Percentiles rank a stretch among this genome's conserved stretches.
phyloP scores from a whole-genome alignment of 2,888 invertebrate species.

The Plemyria rubiginata region DNA sequence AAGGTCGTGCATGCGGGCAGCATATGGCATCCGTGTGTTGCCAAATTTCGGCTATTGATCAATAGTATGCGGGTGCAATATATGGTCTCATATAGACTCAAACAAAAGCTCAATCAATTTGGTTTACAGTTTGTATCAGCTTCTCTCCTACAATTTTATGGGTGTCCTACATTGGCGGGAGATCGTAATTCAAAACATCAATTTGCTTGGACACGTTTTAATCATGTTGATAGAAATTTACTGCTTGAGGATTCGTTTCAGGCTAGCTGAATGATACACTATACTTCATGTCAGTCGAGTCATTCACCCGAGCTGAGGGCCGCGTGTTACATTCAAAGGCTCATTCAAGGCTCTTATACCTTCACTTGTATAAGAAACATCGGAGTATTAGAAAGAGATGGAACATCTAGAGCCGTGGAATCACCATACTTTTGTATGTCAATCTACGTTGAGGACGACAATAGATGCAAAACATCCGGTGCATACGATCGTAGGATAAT shows the following conservation, averaged over 20 bases:
- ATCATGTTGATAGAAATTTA: conserved; percentile 29
- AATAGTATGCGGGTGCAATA: conserved; percentile 31
- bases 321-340: conserved; percentile 56
- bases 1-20: conserved; percentile 59
- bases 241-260: conserved; percentile 23
- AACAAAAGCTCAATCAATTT: conserved; percentile 27
- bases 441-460: conserved; percentile 50
- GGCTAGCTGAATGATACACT: conserved; percentile 27
- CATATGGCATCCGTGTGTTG: conserved; percentile 44
- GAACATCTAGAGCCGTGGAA: conserved; percentile 25
- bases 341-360: conserved; percentile 58
- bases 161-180: background rate
- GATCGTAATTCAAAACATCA: conserved; percentile 20
- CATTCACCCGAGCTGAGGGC: conserved; percentile 58
- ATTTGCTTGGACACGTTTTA: conserved; percentile 24
- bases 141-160: conserved; percentile 5
- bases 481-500: conserved; percentile 40
- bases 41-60: conserved; percentile 38
- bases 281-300: conserved; percentile 46
- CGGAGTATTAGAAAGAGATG: conserved; percentile 41
- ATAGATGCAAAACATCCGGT: conserved; percentile 54
- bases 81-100: too few species aligned
- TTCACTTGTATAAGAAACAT: conserved; percentile 46
- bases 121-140: conserved; percentile 8
- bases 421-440: conserved; percentile 43